A percentile compares a stretch with the other conserved stretches of the same genome.
Conservation (phyloP, 2,888 invertebrate species). For the Lepidochrysops patricia region DNA sequence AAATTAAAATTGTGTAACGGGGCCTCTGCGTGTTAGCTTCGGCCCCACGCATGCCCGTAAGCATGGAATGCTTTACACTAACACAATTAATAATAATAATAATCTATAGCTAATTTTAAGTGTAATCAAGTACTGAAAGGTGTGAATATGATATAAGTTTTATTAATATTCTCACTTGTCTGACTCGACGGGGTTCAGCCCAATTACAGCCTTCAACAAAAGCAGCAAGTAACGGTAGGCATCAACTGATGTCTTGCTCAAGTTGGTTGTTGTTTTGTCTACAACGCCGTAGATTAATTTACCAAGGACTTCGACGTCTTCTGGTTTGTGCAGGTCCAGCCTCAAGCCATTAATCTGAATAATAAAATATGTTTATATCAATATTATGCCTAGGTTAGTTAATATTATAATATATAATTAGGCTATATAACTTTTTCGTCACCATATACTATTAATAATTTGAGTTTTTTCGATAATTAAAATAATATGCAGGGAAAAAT, state of each 20-base stretch:
- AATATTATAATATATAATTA: too few relatives aligned
- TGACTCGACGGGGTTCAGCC: slow-evolving; percentile 43
- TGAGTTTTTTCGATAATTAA: too few relatives aligned
- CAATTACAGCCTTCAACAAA: slow-evolving; percentile 65
- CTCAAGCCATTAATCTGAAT: slow-evolving; percentile 50
- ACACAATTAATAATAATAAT: not conserved
- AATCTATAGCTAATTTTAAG: too few relatives aligned
- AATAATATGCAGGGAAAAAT: too few relatives aligned
- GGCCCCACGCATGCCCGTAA: too few relatives aligned
- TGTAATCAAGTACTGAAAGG: too few relatives aligned
- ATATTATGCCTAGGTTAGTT: too few relatives aligned
- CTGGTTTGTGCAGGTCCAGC: slow-evolving; percentile 48
- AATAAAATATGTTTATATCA: slow-evolving; percentile 14
- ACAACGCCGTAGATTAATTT: slow-evolving; percentile 64
- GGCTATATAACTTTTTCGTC: too few relatives aligned
- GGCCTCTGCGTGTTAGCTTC: too few relatives aligned
- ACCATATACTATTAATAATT: too few relatives aligned
- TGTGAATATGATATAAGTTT: too few relatives aligned
- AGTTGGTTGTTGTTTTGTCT: slow-evolving; percentile 40
- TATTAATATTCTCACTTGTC: slow-evolving; percentile 45
- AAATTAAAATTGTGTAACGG: too few relatives aligned
- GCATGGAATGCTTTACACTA: not conserved
- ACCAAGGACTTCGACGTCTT: slow-evolving; percentile 71
- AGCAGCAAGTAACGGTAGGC: slow-evolving; percentile 75
- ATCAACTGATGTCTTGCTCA: slow-evolving; percentile 41